Evolutionary conservation across 1,140 invertebrate species (phyloP).

Genomic region (Calliopsis andreniformis): DNA sequence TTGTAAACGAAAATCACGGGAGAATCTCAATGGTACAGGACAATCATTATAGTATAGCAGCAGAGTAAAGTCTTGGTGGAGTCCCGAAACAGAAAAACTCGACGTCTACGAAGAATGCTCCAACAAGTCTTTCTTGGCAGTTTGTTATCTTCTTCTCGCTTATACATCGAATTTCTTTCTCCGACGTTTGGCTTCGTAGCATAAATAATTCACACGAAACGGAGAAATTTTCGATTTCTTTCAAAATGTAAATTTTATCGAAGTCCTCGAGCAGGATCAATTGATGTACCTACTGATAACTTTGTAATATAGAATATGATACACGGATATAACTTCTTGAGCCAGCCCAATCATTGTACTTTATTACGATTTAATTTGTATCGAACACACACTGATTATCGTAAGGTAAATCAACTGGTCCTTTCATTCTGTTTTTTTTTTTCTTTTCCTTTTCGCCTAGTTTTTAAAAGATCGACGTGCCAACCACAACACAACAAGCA

Average conservation of each 20-base stretch:
- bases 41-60: no score
- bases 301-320: slow-evolving; percentile 27
- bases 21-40: neutral
- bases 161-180: slow-evolving; percentile 39
- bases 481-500: slow-evolving; percentile 70
- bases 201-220: slow-evolving; percentile 63
- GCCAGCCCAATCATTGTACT: slow-evolving; percentile 51
- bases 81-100: neutral
- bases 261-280: slow-evolving; percentile 55
- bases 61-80: neutral
- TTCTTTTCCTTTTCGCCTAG: slow-evolving; percentile 15
- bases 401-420: slow-evolving; percentile 63
- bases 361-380: slow-evolving; percentile 13
- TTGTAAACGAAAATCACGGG: neutral
- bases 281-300: slow-evolving; percentile 58
- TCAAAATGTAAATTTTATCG: slow-evolving; percentile 46
- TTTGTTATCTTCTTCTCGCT: slow-evolving; percentile 33
- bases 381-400: slow-evolving; percentile 48
- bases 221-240: slow-evolving; percentile 37
- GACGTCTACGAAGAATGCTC: slow-evolving; percentile 37
- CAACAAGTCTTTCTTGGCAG: slow-evolving; percentile 60
- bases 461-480: slow-evolving; percentile 62
- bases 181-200: slow-evolving; percentile 32
- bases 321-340: slow-evolving; percentile 21
- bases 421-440: slow-evolving; percentile 31